These are phyloP conservation scores for Vespertilio murinus DNA, from an alignment of 2,797 vertebrate species.

Conservation along the genomic window DNA sequence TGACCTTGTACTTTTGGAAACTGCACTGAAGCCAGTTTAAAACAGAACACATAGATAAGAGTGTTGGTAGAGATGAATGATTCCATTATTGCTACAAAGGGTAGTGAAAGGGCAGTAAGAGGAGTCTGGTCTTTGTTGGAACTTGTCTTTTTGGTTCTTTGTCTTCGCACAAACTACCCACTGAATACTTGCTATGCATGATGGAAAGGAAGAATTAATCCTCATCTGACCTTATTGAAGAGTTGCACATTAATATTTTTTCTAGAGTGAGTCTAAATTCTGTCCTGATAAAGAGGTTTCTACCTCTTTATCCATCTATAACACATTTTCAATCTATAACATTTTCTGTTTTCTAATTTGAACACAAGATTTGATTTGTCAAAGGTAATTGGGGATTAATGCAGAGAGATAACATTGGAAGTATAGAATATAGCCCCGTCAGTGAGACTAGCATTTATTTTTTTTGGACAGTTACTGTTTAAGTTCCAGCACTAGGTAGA, in stretches of 20 bases:
- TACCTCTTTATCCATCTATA: not conserved
- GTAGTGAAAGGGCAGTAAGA: not conserved
- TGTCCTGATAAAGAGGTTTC: not conserved
- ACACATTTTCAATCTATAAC: not conserved
- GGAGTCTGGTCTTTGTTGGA: constrained; percentile 17
- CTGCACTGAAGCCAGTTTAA: not conserved
- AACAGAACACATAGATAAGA: not conserved
- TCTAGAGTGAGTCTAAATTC: not conserved
- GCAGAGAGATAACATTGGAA: not conserved
- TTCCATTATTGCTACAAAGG: not conserved
- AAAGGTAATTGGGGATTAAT: not conserved
- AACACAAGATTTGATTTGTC: not conserved
- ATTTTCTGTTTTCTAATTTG: not conserved
- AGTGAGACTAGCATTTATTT: not conserved
- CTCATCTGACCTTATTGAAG: not conserved
- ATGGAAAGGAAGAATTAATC: not conserved
- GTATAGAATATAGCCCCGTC: not conserved
- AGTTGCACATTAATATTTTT: not conserved
- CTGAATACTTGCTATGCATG: not conserved
- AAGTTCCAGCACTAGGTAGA: not conserved
- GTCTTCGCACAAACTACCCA: not conserved
- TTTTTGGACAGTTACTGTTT: constrained; percentile 1
- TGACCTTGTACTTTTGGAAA: not conserved
- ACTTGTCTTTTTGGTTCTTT: not conserved
- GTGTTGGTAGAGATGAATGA: not conserved